Conservation (phyloP, 2,888 invertebrate genomes). For the Platynereis dumerilii region DNA sequence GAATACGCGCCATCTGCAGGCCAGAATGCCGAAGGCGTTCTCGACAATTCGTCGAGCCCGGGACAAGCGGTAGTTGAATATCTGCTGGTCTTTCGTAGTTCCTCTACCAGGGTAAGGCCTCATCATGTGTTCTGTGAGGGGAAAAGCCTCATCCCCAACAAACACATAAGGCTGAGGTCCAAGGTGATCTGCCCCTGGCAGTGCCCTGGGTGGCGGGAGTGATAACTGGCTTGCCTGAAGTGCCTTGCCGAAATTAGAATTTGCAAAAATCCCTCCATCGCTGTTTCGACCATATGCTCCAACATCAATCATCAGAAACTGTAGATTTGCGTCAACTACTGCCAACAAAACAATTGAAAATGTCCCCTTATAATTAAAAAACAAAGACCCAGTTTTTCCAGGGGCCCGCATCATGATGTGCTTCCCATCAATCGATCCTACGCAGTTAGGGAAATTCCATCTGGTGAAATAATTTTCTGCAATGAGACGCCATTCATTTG, state of each 20-base stretch:
- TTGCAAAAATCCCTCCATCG: constrained; percentile 18
- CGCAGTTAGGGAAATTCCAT: constrained; percentile 55
- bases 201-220: not conserved
- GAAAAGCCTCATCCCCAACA: constrained; percentile 23
- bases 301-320: constrained; percentile 15
- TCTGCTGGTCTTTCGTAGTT: constrained; percentile 6
- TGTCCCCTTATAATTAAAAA: constrained; percentile 49
- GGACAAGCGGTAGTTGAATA: constrained; percentile 30
- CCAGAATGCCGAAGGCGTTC: constrained; percentile 28
- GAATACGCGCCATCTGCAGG: constrained; percentile 14
- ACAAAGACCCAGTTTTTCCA: constrained; percentile 41
- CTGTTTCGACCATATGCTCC: constrained; percentile 18
- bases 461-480: constrained; percentile 30
- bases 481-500: constrained; percentile 22
- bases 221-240: not conserved
- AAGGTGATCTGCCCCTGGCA: constrained; percentile 11
- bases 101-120: constrained; percentile 14
- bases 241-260: constrained; percentile 10
- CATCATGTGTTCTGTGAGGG: constrained; percentile 3
- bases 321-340: constrained; percentile 10
- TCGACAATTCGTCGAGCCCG: constrained; percentile 18
- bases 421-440: constrained; percentile 51
- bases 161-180: constrained; percentile 11
- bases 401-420: constrained; percentile 47
- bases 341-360: constrained; percentile 36